Evolutionary conservation across 2,113 vertebrate species (phyloP).

Genomic region (Regulus satrapa): DNA sequence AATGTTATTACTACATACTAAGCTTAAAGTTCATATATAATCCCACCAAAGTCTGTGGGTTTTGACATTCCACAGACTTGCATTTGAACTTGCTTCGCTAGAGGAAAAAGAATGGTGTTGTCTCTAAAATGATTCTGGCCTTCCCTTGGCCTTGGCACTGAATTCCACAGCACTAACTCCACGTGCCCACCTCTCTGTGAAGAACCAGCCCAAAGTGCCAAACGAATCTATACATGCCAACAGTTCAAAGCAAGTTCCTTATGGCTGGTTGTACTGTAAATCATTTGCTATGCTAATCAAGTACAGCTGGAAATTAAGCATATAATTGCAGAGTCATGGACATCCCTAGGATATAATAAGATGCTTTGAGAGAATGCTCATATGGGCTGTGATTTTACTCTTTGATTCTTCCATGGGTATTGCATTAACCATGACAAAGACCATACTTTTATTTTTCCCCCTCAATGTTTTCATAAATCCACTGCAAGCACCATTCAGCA

Average conservation of each 20-base stretch:
- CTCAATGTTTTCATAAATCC: not conserved
- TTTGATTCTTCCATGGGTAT: not conserved
- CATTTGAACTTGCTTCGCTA: not conserved
- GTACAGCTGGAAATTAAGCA: slow-evolving; percentile 34
- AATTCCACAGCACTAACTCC: not conserved
- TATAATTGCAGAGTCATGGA: slow-evolving; percentile 20
- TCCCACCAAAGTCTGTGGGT: not conserved
- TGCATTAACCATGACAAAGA: not conserved
- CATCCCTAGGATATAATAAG: slow-evolving; percentile 1
- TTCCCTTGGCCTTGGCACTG: not conserved
- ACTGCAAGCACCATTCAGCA: not conserved
- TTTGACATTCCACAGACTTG: not conserved
- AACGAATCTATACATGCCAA: not conserved
- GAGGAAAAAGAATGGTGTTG: not conserved
- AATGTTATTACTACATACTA: not conserved
- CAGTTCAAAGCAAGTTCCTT: not conserved
- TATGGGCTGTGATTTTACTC: not conserved
- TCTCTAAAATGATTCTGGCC: not conserved
- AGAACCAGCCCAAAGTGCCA: not conserved
- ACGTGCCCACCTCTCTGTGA: not conserved
- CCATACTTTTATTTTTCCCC: not conserved
- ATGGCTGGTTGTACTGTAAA: not conserved
- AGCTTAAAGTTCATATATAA: not conserved
- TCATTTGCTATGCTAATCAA: slow-evolving; percentile 2
- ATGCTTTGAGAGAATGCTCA: not conserved